Conservation (phyloP, 2,113 vertebrate species). For the Numenius arquata region DNA sequence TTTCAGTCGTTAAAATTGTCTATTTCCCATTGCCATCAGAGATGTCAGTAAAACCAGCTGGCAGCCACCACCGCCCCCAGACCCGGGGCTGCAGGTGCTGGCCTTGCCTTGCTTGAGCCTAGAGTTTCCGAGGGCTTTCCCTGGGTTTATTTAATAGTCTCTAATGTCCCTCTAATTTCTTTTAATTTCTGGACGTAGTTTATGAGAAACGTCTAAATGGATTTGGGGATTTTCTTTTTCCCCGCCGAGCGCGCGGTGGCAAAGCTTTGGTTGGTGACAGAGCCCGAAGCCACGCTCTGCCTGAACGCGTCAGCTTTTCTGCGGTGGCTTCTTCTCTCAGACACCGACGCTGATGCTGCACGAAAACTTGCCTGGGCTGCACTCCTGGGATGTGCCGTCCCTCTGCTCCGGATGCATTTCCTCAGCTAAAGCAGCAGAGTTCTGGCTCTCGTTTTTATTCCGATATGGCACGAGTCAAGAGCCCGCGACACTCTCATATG, state of each 20-base stretch:
- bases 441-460: background rate
- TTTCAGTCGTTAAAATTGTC: background rate
- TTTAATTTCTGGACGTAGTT: background rate
- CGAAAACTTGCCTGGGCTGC: background rate
- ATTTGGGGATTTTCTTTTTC: constrained; percentile 22
- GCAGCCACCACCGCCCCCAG: background rate
- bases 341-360: background rate
- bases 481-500: fast-evolving
- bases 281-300: constrained; percentile 27
- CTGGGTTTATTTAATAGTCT: background rate
- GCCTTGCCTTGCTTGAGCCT: background rate
- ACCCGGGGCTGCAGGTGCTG: background rate
- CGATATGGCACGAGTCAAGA: background rate
- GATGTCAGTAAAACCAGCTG: background rate
- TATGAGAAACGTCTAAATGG: background rate
- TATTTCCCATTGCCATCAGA: background rate
- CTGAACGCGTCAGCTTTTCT: background rate
- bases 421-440: background rate
- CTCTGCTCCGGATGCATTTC: fast-evolving
- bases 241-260: fast-evolving
- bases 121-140: background rate
- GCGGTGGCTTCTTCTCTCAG: background rate
- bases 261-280: background rate
- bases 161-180: constrained; percentile 21
- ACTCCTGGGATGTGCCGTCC: background rate